Evolutionary conservation across 2,888 invertebrate species (phyloP).

Genomic region (Teleogryllus oceanicus): DNA sequence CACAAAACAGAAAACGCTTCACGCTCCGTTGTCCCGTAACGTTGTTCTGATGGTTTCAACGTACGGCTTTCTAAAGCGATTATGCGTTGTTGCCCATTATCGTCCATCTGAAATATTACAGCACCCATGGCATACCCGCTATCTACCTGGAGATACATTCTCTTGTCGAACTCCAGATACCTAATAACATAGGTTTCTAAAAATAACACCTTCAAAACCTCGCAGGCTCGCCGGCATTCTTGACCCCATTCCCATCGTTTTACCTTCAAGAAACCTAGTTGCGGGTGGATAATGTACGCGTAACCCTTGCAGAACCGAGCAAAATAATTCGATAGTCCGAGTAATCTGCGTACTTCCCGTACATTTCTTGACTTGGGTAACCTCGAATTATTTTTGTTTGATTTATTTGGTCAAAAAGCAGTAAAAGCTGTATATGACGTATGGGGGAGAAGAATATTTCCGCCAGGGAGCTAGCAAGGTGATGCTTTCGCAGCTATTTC

Average conservation of each 20-base stretch:
- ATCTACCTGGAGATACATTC: background rate
- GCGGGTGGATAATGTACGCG: background rate
- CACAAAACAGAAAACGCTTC: background rate
- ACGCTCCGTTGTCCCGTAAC: background rate
- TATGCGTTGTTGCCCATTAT: background rate
- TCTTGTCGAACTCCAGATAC: background rate
- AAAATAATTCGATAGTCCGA: background rate
- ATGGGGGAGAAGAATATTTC: no score
- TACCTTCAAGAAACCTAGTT: background rate
- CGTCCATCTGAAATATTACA: background rate
- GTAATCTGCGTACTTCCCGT: background rate
- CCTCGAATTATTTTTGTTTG: background rate
- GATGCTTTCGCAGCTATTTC: no score
- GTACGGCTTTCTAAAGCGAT: background rate
- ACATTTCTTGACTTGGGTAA: background rate
- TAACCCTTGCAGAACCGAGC: background rate
- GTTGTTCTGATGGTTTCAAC: background rate
- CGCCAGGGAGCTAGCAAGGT: no score
- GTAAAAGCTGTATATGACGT: no score
- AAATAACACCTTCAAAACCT: background rate
- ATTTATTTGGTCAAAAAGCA: no score
- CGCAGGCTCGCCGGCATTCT: background rate
- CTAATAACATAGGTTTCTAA: background rate
- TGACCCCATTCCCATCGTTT: background rate
- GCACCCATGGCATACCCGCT: background rate